Evolutionary conservation across 2,888 invertebrate genomes (phyloP).

Genomic region (Himalopsyche anomala): DNA sequence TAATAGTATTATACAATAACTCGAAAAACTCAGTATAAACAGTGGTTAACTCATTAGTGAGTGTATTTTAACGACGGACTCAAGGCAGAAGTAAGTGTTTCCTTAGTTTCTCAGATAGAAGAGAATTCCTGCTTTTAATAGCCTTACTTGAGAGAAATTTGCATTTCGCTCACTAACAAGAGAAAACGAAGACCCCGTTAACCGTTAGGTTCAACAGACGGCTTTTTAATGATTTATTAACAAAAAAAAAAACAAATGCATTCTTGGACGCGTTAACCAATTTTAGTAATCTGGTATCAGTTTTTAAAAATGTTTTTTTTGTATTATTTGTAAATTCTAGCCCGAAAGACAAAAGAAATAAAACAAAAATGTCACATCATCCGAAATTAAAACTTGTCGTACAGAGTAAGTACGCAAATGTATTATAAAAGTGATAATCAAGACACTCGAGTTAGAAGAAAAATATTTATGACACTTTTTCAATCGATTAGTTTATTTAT

Average conservation of each 20-base stretch:
- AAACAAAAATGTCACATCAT: no score
- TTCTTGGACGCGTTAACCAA: neutral
- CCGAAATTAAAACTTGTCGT: no score
- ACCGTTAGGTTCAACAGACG: conserved; percentile 13
- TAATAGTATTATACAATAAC: neutral
- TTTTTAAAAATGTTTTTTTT: no score
- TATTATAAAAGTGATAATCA: no score
- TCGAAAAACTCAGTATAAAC: conserved; percentile 47
- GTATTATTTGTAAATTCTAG: no score
- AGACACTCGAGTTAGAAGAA: no score
- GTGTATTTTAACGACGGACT: conserved; percentile 54
- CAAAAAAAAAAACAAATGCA: neutral
- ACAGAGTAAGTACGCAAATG: no score
- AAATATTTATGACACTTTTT: no score
- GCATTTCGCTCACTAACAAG: conserved; percentile 48
- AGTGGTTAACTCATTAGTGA: conserved; percentile 54
- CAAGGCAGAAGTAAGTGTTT: neutral
- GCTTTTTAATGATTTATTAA: neutral
- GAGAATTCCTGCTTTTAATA: conserved; percentile 54
- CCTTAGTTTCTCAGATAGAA: conserved; percentile 50
- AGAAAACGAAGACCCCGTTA: conserved; percentile 29
- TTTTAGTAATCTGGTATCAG: neutral
- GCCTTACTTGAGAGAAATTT: conserved; percentile 53
- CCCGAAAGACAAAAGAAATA: no score
- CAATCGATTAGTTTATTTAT: no score